Base-by-base conservation (phyloP, 2,888 invertebrate genomes). In the Scaptomyza caliginosa region DNA sequence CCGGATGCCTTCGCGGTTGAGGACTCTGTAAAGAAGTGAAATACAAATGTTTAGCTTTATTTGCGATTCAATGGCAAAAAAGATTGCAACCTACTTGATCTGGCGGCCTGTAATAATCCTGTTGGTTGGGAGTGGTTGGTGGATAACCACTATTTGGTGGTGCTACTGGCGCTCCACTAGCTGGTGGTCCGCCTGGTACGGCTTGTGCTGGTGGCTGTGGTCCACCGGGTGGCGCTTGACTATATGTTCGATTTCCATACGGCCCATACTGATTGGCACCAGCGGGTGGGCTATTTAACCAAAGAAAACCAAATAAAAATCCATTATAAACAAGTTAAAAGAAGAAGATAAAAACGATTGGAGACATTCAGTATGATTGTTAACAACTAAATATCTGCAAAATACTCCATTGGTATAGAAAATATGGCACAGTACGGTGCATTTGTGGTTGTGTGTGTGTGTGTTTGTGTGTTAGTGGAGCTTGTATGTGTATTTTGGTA, bases 1-100 rank as follows among this genome's bases (percentile, higher is more conserved):
- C 96, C 54, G 96, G 96, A 93, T 96, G 96, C 86, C 96, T 93
- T 79, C 96, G 93, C 40, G 95, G 95, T 82, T 95, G 95, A 48
- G 94, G 94, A 73, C 93, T 93, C 86, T 95, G 93, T 45, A 93
- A 75, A 92, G n/a, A n/a, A n/a, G n/a, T 92, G 86, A 2, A 1
- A 23, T 2, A 16, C 16, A 34, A 32, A 7, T 32, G 16, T 4
- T 49, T 28, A 24, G 7, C 2, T 6, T 19, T 0, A n/a, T 23
- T 0, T 10, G 2, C 2, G 8, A 21, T 16, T 43, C 7, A 7
- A 11, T 13, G n/a, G n/a, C 1, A 2, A 26, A 32, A 17, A 52
- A 7, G 17, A 34, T 7, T 1, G 0, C 1, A 32, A 62, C 68
- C 66, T 78, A 91, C 91, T 85, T 91, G 91, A 74, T 92, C 91